phyloP scores from a whole-genome alignment of 2,888 invertebrate genomes.

The Stenoptilia bipunctidactyla region DNA sequence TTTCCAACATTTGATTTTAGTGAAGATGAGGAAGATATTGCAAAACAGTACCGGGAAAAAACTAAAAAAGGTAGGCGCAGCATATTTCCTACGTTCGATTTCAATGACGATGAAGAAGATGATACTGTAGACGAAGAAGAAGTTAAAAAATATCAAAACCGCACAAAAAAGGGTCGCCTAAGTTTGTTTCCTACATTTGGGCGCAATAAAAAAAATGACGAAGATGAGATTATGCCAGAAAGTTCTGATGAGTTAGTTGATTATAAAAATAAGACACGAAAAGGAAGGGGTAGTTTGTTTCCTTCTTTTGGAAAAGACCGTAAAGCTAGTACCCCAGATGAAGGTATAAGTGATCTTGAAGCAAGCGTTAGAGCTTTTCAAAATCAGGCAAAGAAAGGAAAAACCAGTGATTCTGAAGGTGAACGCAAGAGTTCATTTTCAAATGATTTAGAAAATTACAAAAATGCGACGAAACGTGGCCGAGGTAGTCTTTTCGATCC shows the following conservation, averaged over 20 bases:
- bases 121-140: conserved; percentile 28
- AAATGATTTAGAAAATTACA: conserved; percentile 53
- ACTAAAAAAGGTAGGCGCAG: conserved; percentile 26
- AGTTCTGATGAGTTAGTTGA: conserved; percentile 55
- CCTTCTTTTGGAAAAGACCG: conserved; percentile 56
- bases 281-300: conserved; percentile 48
- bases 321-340: conserved; percentile 39
- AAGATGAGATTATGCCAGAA: conserved; percentile 48
- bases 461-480: conserved; percentile 50
- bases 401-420: conserved; percentile 22
- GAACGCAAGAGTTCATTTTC: conserved; percentile 33
- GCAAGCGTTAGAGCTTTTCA: conserved; percentile 52
- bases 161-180: conserved; percentile 25
- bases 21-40: conserved; percentile 39
- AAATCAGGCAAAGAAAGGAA: conserved; percentile 36
- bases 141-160: conserved; percentile 25
- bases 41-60: conserved; percentile 25
- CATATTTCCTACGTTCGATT: conserved; percentile 33
- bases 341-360: conserved; percentile 39
- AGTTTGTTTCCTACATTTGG: conserved; percentile 30
- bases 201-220: conserved; percentile 38
- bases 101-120: conserved; percentile 26
- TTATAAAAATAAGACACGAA: conserved; percentile 51
- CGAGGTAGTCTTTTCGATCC: conserved; percentile 59
- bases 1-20: conserved; percentile 55